Evolutionary conservation across 2,113 vertebrate species (phyloP).

Genomic region (Balaeniceps rex): DNA sequence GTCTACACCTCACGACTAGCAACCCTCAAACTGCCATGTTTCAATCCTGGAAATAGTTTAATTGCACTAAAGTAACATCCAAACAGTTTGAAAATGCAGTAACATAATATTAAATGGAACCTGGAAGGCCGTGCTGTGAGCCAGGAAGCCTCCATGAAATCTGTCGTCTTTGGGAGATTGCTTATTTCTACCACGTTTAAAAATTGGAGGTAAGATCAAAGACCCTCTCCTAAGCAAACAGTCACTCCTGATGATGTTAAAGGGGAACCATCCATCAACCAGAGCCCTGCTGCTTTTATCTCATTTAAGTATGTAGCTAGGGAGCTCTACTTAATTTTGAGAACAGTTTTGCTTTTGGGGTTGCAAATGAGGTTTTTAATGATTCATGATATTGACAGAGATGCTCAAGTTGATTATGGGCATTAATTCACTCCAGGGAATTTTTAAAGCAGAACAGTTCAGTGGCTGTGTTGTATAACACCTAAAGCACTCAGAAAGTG

Average conservation of each 20-base stretch:
- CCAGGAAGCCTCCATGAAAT: not conserved
- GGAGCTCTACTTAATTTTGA: constrained; percentile 35
- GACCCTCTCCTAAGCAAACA: constrained; percentile 1
- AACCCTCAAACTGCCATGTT: not conserved
- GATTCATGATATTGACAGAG: constrained; percentile 4
- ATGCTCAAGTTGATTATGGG: not conserved
- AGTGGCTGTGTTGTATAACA: not conserved
- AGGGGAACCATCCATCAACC: constrained; percentile 20
- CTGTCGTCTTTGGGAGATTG: not conserved
- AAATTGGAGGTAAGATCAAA: not conserved
- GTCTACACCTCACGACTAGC: not conserved
- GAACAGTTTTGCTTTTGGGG: constrained; percentile 25
- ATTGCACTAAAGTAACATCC: not conserved
- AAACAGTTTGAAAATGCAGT: not conserved
- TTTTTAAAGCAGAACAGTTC: not conserved
- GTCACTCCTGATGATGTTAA: not conserved
- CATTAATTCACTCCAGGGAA: not conserved
- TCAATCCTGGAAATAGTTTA: not conserved
- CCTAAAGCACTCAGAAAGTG: not conserved
- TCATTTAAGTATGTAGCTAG: not conserved
- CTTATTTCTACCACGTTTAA: not conserved
- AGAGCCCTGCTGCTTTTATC: constrained; percentile 34
- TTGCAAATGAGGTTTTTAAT: constrained; percentile 41
- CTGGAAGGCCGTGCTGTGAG: not conserved
- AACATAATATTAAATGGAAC: not conserved